phyloP scores from a whole-genome alignment of 2,888 invertebrate genomes.

The Drosophila mayaguana region DNA sequence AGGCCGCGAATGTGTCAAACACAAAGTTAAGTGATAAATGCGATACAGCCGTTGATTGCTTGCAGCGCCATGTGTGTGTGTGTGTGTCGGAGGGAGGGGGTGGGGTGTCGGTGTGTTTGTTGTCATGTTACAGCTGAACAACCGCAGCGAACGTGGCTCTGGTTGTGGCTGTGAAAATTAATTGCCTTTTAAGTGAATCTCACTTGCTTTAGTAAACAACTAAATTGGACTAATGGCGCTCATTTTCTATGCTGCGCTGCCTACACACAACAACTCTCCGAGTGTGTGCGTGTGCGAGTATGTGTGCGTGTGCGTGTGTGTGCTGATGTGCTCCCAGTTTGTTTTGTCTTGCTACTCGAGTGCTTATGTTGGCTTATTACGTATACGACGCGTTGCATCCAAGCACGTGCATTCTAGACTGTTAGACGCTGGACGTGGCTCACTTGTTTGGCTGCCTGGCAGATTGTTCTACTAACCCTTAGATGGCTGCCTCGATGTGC shows the following conservation, averaged over 20 bases:
- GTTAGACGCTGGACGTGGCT: constrained; percentile 12
- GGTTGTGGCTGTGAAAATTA: constrained; percentile 82
- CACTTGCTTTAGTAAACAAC: constrained; percentile 82
- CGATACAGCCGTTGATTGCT: constrained; percentile 51
- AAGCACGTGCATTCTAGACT: constrained; percentile 57
- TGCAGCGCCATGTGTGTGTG: constrained; percentile 5
- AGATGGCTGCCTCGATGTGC: constrained; percentile 34
- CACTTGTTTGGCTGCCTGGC: constrained; percentile 50
- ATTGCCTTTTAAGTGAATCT: constrained; percentile 85
- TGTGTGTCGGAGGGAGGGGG: neutral
- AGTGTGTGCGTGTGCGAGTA: no score
- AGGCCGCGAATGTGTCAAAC: constrained; percentile 75
- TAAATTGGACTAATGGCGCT: constrained; percentile 83
- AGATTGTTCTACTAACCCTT: constrained; percentile 37
- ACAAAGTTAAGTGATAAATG: constrained; percentile 80
- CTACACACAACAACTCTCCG: constrained; percentile 21
- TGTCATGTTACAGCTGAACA: constrained; percentile 81
- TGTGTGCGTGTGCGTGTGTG: neutral
- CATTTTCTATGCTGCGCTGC: constrained; percentile 71
- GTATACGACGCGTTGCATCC: constrained; percentile 58
- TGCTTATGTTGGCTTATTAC: constrained; percentile 70
- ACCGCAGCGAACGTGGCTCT: constrained; percentile 82
- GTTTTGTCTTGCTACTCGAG: constrained; percentile 22
- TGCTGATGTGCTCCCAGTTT: constrained; percentile 16
- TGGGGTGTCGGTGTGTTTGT: constrained; percentile 64